phyloP scores from a whole-genome alignment of 2,888 invertebrate genomes.

The Polyommatus icarus region DNA sequence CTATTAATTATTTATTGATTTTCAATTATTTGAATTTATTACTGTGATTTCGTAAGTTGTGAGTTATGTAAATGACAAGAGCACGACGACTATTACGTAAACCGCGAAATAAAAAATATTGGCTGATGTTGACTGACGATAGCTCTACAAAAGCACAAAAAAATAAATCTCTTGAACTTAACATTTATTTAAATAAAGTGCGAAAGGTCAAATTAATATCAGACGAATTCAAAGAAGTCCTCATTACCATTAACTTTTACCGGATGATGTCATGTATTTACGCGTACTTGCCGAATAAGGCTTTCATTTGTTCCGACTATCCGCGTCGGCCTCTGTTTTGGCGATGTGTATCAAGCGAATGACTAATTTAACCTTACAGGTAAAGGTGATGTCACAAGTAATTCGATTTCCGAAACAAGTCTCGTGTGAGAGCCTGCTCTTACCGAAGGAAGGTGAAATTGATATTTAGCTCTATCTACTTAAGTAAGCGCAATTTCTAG shows the following conservation, averaged over 20 bases:
- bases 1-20: too few species aligned
- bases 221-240: background rate
- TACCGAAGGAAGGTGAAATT: too few species aligned
- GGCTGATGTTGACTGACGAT: too few species aligned
- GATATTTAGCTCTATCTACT: too few species aligned
- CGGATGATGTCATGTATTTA: background rate
- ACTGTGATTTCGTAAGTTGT: too few species aligned
- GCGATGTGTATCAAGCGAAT: conserved; percentile 1
- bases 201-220: background rate
- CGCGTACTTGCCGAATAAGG: background rate
- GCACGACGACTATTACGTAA: too few species aligned
- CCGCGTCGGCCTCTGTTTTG: conserved; percentile 1
- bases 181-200: background rate
- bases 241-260: conserved; percentile 1
- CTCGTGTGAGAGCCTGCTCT: background rate
- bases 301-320: background rate
- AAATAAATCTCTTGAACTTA: background rate
- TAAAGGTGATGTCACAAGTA: background rate
- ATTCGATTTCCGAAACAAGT: background rate
- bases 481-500: too few species aligned
- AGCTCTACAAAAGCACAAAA: too few species aligned
- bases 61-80: too few species aligned
- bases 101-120: too few species aligned
- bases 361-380: conserved; percentile 14
- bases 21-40: too few species aligned